phyloP scores from a whole-genome alignment of 2,113 vertebrate genomes.

The Zosterops japonicus region DNA sequence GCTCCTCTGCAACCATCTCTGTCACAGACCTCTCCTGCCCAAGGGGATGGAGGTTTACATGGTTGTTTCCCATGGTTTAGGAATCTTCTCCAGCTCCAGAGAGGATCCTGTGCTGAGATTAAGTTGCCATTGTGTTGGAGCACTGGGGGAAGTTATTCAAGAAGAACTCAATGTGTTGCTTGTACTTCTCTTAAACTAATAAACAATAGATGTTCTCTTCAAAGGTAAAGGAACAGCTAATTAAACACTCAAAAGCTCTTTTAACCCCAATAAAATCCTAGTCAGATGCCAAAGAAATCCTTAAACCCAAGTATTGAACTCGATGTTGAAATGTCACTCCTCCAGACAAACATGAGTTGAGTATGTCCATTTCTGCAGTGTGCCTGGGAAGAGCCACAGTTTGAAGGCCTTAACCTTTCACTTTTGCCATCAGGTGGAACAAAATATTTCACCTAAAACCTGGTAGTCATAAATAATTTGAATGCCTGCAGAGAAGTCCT shows the following conservation, averaged over 20 bases:
- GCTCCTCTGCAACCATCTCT: background rate
- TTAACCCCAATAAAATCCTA: background rate
- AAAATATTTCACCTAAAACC: background rate
- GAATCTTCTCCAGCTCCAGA: background rate
- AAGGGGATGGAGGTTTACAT: background rate
- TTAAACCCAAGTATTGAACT: background rate
- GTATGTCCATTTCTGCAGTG: background rate
- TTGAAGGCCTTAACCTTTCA: background rate
- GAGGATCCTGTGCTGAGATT: background rate
- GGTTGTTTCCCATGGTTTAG: fast-evolving
- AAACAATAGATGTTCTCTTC: background rate
- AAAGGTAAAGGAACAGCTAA: background rate
- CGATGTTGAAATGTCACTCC: fast-evolving
- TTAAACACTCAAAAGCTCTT: background rate
- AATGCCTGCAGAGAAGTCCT: background rate
- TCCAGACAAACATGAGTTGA: fast-evolving
- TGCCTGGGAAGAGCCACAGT: fast-evolving
- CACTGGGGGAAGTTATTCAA: background rate
- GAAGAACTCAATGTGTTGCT: background rate
- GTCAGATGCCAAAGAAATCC: background rate
- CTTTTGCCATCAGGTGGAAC: background rate
- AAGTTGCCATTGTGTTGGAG: background rate
- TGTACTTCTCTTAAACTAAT: background rate
- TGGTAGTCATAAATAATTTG: background rate
- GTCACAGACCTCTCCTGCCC: background rate